Percentiles rank a stretch among this genome's conserved stretches.
These are phyloP conservation scores for Rhamnusium bicolor DNA, from an alignment of 2,888 invertebrate species.

Conservation along the genomic window DNA sequence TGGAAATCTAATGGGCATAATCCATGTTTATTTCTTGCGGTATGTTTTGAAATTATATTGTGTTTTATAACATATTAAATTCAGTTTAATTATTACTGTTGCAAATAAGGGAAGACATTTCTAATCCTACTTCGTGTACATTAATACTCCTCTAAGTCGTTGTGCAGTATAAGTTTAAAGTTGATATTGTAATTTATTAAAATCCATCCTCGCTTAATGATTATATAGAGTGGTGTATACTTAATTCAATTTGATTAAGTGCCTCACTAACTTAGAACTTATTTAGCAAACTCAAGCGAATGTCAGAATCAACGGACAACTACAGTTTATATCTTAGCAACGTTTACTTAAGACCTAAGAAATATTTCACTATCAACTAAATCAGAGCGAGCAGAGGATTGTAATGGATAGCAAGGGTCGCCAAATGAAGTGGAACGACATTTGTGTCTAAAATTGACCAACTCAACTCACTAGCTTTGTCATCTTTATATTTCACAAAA, in stretches of 20 bases:
- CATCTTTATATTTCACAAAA: slow-evolving; percentile 4
- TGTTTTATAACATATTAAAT: too few species aligned
- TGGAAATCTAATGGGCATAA: too few species aligned
- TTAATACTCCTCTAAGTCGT: too few species aligned
- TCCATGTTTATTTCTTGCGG: too few species aligned
- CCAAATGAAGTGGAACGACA: slow-evolving; percentile 26
- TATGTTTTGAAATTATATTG: too few species aligned
- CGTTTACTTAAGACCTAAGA: not conserved
- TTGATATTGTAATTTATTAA: not conserved
- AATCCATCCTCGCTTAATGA: not conserved
- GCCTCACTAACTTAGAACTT: not conserved
- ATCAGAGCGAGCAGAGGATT: not conserved
- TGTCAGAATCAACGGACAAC: not conserved
- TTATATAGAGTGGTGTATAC: not conserved
- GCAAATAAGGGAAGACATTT: too few species aligned
- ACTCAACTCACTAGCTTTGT: not conserved
- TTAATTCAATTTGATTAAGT: slow-evolving; percentile 1
- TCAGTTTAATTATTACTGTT: too few species aligned
- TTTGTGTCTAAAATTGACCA: slow-evolving; percentile 26
- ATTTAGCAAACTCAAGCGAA: not conserved
- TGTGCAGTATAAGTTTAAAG: not conserved
- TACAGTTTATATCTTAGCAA: not conserved
- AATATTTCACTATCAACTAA: not conserved
- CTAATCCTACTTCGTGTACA: too few species aligned
- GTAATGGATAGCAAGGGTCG: not conserved